These are phyloP conservation scores for Esperia sulphurella DNA, from an alignment of 2,888 invertebrate genomes.

Conservation along the genomic window DNA sequence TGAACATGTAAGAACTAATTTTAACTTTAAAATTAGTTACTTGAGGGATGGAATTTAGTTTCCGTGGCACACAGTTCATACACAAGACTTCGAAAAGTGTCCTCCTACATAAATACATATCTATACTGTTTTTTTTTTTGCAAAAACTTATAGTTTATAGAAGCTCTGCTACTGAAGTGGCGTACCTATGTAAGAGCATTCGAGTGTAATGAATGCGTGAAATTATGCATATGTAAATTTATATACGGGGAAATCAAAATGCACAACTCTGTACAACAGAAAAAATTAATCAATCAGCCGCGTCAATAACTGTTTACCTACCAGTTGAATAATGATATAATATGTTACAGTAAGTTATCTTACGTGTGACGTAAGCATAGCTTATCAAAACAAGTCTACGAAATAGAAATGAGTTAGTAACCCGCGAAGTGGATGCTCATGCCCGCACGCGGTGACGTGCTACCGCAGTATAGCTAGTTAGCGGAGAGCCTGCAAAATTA, in stretches of 20 bases:
- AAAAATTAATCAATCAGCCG: background rate
- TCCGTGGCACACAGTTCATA: too few species aligned
- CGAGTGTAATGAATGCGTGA: background rate
- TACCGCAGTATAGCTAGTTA: background rate
- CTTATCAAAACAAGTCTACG: conserved; percentile 33
- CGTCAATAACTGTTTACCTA: background rate
- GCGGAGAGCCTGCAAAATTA: too few species aligned
- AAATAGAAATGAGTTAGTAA: conserved; percentile 15
- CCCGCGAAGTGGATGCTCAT: conserved; percentile 19
- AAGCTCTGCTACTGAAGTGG: too few species aligned
- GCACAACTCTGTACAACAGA: background rate
- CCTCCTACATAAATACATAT: too few species aligned
- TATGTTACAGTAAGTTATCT: conserved; percentile 18
- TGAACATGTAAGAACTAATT: background rate
- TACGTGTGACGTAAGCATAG: conserved; percentile 33
- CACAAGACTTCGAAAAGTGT: too few species aligned
- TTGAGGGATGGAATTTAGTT: too few species aligned
- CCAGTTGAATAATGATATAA: background rate
- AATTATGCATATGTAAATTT: background rate
- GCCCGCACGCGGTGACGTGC: conserved; percentile 12
- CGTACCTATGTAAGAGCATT: too few species aligned
- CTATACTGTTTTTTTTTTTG: too few species aligned
- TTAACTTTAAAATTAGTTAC: too few species aligned
- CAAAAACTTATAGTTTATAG: too few species aligned
- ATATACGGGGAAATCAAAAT: background rate